Evolutionary conservation across 2,888 invertebrate genomes (phyloP).

Genomic region (Leptothorax acervorum): DNA sequence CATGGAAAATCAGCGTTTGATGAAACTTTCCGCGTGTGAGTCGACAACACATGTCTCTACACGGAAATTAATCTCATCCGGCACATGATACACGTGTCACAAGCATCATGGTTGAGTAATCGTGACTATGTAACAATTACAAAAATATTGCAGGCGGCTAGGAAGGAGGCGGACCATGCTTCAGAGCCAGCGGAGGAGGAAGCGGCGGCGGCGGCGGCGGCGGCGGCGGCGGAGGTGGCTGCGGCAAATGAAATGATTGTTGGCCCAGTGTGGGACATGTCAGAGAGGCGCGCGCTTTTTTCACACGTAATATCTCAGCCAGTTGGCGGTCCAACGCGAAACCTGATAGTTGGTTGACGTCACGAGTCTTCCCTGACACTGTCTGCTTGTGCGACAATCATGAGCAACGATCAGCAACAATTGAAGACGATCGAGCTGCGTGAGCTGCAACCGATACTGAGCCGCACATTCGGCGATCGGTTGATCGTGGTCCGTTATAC

Average conservation of each 20-base stretch:
- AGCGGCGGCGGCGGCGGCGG: not conserved
- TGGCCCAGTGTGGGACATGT: not conserved
- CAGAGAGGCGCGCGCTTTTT: not conserved
- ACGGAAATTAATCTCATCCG: constrained; percentile 39
- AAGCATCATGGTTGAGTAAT: constrained; percentile 25
- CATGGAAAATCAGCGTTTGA: constrained; percentile 31
- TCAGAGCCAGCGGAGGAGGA: not conserved
- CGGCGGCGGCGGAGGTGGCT: not conserved
- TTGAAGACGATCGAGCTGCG: constrained; percentile 71
- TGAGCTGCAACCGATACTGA: constrained; percentile 78
- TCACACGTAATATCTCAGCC: not conserved
- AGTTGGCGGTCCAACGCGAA: not conserved
- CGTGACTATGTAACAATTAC: not conserved
- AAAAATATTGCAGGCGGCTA: not conserved
- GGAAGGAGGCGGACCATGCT: constrained; percentile 1
- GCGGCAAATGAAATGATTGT: not conserved
- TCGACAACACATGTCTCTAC: not conserved
- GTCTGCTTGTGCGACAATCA: constrained; percentile 8
- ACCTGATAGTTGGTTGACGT: not conserved
- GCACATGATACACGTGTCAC: not conserved
- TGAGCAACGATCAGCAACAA: constrained; percentile 25
- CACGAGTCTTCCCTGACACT: not conserved
- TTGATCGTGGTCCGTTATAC: constrained; percentile 74
- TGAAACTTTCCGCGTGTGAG: not conserved
- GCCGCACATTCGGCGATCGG: constrained; percentile 68